phyloP scores from a whole-genome alignment of 2,888 invertebrate genomes.

The Euphydryas editha region DNA sequence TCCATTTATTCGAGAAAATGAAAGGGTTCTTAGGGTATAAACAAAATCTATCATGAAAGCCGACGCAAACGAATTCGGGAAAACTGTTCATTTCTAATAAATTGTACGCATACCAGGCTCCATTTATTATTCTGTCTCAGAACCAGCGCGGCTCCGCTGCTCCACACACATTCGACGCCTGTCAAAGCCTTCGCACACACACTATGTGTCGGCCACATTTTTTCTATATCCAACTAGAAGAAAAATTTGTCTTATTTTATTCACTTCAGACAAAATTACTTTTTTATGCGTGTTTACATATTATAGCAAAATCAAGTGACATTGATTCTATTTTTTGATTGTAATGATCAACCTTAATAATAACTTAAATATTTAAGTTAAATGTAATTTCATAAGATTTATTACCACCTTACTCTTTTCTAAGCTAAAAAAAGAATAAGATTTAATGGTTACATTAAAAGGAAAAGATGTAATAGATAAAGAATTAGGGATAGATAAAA shows the following conservation, averaged over 20 bases:
- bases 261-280: neutral
- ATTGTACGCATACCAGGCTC: slow-evolving; percentile 51
- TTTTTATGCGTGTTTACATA: neutral
- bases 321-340: no score
- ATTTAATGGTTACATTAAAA: no score
- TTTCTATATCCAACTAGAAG: slow-evolving; percentile 50
- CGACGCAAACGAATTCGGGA: neutral
- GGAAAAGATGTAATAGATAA: no score
- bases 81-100: neutral
- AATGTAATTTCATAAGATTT: no score
- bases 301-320: no score
- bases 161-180: slow-evolving; percentile 55
- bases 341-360: no score
- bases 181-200: slow-evolving; percentile 53
- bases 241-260: slow-evolving; percentile 1
- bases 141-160: slow-evolving; percentile 54
- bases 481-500: no score
- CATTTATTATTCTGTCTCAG: slow-evolving; percentile 50
- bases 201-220: slow-evolving; percentile 56
- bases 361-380: no score
- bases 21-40: neutral
- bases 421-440: no score
- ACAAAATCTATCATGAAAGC: neutral
- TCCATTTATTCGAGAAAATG: neutral
- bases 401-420: no score